These are phyloP conservation scores for Anguilla japonica DNA, from an alignment of 2,113 vertebrate species.

Conservation along the genomic window DNA sequence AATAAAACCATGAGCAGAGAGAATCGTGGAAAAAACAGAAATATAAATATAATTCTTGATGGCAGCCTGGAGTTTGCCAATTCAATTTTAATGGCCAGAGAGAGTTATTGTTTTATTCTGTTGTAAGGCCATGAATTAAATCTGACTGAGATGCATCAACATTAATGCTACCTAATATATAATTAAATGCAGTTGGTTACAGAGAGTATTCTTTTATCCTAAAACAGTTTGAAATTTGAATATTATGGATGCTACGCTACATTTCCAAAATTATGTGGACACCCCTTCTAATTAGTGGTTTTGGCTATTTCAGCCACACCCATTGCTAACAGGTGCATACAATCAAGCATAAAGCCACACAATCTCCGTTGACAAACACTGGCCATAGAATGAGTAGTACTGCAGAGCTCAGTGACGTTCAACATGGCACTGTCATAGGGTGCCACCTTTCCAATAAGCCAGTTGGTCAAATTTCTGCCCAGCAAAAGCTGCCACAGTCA, in stretches of 20 bases:
- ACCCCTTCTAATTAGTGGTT: too few species aligned
- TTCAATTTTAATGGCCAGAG: constrained; percentile 43
- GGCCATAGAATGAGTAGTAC: too few species aligned
- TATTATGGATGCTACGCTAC: neutral
- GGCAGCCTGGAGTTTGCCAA: constrained; percentile 32
- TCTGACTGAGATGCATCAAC: constrained; percentile 25
- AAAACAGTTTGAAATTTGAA: constrained; percentile 13
- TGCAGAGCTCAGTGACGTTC: too few species aligned
- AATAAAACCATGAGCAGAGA: neutral
- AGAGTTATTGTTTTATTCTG: constrained; percentile 43
- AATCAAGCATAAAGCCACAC: too few species aligned
- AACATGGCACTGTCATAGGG: too few species aligned
- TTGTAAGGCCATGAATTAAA: constrained; percentile 41
- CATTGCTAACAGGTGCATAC: too few species aligned
- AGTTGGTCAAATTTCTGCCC: too few species aligned
- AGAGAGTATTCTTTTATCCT: constrained; percentile 29
- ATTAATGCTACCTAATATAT: constrained; percentile 38
- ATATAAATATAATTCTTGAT: constrained; percentile 27
- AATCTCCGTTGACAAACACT: too few species aligned
- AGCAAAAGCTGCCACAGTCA: neutral
- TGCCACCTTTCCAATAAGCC: too few species aligned
- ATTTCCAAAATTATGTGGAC: too few species aligned
- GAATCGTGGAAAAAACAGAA: neutral
- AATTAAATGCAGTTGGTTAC: constrained; percentile 36
- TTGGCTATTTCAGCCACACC: too few species aligned